Evolutionary conservation across 1,140 invertebrate species (phyloP).

Genomic region (Homalodisca vitripennis): DNA sequence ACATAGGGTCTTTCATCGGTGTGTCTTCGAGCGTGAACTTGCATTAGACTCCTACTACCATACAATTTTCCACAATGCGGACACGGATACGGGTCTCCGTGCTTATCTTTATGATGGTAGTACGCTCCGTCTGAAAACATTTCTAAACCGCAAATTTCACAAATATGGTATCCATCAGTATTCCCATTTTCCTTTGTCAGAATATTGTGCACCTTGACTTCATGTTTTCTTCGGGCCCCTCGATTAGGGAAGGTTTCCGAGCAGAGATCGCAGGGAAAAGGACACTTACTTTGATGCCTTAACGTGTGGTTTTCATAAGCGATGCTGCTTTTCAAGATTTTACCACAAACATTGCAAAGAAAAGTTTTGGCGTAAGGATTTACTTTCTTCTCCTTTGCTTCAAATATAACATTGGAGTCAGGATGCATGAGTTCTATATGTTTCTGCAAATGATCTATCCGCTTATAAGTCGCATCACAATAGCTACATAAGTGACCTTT

Average conservation of each 20-base stretch:
- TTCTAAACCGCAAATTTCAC: conserved; percentile 20
- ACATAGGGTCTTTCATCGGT: conserved; percentile 50
- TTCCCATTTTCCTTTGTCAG: conserved; percentile 11
- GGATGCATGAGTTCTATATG: conserved; percentile 24
- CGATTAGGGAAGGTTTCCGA: conserved; percentile 8
- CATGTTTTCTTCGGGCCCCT: conserved; percentile 12
- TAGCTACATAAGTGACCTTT: conserved; percentile 17
- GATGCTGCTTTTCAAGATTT: conserved; percentile 33
- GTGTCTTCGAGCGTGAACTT: conserved; percentile 43
- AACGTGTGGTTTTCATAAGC: conserved; percentile 33
- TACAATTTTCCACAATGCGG: conserved; percentile 35
- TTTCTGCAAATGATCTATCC: conserved; percentile 11
- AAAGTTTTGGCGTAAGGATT: conserved; percentile 34
- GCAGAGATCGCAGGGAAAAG: not conserved
- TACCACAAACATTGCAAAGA: conserved; percentile 33
- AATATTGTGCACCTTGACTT: conserved; percentile 16
- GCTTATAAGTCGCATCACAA: conserved; percentile 18
- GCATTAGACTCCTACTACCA: conserved; percentile 39
- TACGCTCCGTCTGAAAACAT: conserved; percentile 18
- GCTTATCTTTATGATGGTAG: conserved; percentile 34
- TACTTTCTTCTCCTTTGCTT: not conserved
- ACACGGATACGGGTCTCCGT: conserved; percentile 33
- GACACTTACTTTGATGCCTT: conserved; percentile 18
- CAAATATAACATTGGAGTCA: not conserved
- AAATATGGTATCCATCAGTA: conserved; percentile 24